Conservation (phyloP, 2,113 vertebrate genomes). For the Ifrita kowaldi region DNA sequence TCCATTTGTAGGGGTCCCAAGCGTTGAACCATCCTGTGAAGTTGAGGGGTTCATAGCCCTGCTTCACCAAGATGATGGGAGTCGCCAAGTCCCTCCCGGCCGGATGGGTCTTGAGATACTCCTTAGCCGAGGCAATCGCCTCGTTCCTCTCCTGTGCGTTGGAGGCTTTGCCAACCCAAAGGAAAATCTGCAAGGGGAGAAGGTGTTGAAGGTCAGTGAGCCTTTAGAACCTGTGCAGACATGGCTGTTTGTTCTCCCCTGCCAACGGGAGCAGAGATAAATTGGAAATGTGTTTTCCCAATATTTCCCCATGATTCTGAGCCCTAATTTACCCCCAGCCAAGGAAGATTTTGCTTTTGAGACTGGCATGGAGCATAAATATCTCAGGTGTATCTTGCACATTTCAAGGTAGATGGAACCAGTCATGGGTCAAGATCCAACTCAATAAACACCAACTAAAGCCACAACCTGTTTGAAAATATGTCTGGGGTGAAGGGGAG, state of each 20-base stretch:
- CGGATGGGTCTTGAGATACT: constrained; percentile 84
- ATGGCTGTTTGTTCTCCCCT: not conserved
- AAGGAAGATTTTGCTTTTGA: not conserved
- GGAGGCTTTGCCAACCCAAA: constrained; percentile 84
- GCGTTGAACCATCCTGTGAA: constrained; percentile 92
- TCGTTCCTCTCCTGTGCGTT: constrained; percentile 80
- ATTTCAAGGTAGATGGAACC: not conserved
- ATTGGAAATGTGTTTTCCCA: not conserved
- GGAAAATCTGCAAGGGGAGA: constrained; percentile 76
- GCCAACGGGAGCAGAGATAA: not conserved
- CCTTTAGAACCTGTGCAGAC: not conserved
- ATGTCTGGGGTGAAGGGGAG: not conserved
- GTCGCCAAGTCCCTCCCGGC: constrained; percentile 81
- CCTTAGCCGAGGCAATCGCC: constrained; percentile 67
- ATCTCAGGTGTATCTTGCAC: not conserved
- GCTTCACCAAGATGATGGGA: constrained; percentile 80
- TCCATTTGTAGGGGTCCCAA: constrained; percentile 91
- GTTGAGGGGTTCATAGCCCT: constrained; percentile 84
- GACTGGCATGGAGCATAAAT: not conserved
- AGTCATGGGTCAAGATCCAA: not conserved
- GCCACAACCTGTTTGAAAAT: not conserved
- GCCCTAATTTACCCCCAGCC: not conserved
- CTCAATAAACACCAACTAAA: not conserved
- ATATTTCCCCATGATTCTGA: not conserved
- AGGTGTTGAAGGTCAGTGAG: not conserved